A percentile compares a stretch with the other conserved stretches of the same genome.
These are phyloP conservation scores for Craseonycteris thonglongyai DNA, from an alignment of 2,113 vertebrate genomes.

Conservation along the genomic window DNA sequence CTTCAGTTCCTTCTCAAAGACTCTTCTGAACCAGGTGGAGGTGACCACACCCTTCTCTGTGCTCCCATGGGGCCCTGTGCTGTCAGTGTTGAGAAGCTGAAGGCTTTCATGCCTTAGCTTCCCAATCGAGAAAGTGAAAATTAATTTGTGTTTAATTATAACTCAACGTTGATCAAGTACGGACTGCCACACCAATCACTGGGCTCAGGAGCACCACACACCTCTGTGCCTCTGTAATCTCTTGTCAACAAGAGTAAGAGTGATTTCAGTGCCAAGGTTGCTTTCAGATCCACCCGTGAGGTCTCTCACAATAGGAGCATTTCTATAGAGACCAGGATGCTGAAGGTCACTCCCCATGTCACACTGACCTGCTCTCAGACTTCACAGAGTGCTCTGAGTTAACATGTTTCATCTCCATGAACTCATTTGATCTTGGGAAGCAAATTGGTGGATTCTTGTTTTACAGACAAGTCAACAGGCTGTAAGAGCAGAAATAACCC, in stretches of 20 bases:
- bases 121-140: background rate
- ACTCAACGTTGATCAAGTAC: background rate
- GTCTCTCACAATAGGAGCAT: background rate
- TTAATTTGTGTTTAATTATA: background rate
- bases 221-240: background rate
- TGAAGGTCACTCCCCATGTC: background rate
- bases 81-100: background rate
- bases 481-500: background rate
- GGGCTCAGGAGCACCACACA: background rate
- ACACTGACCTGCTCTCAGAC: background rate
- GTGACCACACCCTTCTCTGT: background rate
- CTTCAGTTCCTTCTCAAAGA: constrained; percentile 36
- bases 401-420: background rate
- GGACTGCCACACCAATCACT: too few species aligned
- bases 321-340: background rate
- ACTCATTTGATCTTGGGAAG: background rate
- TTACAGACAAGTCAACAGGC: background rate
- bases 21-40: background rate
- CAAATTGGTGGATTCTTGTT: background rate
- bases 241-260: background rate
- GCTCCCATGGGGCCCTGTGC: background rate
- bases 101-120: background rate
- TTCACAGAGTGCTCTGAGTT: background rate
- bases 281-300: background rate
- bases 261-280: background rate